A percentile compares a stretch with the other conserved stretches of the same genome.
Evolutionary conservation across 2,113 vertebrate species (phyloP).

Genomic region (Bufo gargarizans): DNA sequence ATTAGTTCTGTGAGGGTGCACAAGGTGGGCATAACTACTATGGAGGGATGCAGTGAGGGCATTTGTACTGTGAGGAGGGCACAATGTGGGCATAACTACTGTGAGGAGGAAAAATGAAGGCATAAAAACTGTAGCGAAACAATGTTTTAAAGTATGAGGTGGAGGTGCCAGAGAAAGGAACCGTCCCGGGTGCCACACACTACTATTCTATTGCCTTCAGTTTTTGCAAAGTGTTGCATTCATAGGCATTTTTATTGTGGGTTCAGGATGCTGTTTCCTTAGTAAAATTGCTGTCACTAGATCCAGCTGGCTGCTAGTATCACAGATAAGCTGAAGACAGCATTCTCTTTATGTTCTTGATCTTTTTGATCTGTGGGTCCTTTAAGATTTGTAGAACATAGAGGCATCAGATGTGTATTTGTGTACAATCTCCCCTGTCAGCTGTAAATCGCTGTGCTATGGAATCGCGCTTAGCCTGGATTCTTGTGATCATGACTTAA

Average conservation of each 20-base stretch:
- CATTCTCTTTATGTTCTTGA: slow-evolving; percentile 17
- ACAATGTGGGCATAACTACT: too few relatives aligned
- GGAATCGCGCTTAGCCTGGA: slow-evolving; percentile 22
- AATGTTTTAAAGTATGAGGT: too few relatives aligned
- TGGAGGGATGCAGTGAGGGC: too few relatives aligned
- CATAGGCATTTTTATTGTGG: neutral
- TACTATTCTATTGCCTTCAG: neutral
- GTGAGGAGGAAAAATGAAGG: too few relatives aligned
- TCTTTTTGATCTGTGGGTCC: slow-evolving; percentile 25
- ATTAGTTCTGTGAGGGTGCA: too few relatives aligned
- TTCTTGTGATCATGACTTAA: slow-evolving; percentile 33
- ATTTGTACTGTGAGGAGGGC: too few relatives aligned
- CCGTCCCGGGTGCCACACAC: too few relatives aligned
- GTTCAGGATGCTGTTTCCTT: neutral
- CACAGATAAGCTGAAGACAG: neutral
- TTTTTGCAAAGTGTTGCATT: slow-evolving; percentile 1
- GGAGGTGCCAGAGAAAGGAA: too few relatives aligned
- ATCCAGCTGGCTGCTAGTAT: slow-evolving; percentile 9
- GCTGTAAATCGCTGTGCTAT: neutral
- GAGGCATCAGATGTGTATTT: slow-evolving; percentile 26
- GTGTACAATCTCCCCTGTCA: slow-evolving; percentile 13
- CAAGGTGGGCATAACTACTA: too few relatives aligned
- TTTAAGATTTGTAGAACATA: slow-evolving; percentile 30
- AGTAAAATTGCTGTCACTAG: slow-evolving; percentile 4
- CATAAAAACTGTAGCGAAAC: too few relatives aligned